Percentiles rank a stretch among this genome's conserved stretches.
phyloP scores from a whole-genome alignment of 2,113 vertebrate species.

The Australoheros scitulus region DNA sequence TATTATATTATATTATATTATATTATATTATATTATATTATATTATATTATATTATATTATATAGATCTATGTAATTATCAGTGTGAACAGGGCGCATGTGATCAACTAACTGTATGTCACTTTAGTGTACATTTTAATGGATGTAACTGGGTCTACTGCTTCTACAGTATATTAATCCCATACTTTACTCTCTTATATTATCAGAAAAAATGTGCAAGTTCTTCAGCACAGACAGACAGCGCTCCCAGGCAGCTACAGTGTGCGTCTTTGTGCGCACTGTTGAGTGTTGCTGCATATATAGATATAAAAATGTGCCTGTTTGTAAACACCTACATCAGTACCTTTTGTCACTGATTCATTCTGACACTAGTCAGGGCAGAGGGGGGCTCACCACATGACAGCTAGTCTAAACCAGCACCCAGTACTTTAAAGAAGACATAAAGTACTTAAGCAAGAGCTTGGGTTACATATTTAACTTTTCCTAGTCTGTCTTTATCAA shows the following conservation, averaged over 20 bases:
- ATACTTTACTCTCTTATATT: constrained; percentile 16
- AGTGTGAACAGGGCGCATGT: background rate
- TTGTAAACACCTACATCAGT: constrained; percentile 26
- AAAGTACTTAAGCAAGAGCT: background rate
- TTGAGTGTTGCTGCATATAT: background rate
- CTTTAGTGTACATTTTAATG: constrained; percentile 17
- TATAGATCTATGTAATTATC: background rate
- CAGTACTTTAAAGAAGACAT: background rate
- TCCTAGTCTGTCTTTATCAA: background rate
- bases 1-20: no score
- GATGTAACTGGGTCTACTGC: constrained; percentile 42
- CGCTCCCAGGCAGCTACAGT: background rate
- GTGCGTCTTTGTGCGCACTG: background rate
- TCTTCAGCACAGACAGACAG: constrained; percentile 23
- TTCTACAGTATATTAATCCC: constrained; percentile 45
- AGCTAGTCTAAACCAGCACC: constrained; percentile 6
- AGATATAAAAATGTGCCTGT: background rate
- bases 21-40: no score
- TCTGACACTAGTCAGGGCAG: constrained; percentile 1
- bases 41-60: no score
- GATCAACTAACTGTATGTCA: background rate
- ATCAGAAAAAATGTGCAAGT: constrained; percentile 9
- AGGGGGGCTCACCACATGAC: constrained; percentile 23
- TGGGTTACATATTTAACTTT: background rate
- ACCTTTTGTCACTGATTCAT: constrained; percentile 10